phyloP scores from a whole-genome alignment of 2,113 vertebrate genomes.

The Pygoscelis adeliae region DNA sequence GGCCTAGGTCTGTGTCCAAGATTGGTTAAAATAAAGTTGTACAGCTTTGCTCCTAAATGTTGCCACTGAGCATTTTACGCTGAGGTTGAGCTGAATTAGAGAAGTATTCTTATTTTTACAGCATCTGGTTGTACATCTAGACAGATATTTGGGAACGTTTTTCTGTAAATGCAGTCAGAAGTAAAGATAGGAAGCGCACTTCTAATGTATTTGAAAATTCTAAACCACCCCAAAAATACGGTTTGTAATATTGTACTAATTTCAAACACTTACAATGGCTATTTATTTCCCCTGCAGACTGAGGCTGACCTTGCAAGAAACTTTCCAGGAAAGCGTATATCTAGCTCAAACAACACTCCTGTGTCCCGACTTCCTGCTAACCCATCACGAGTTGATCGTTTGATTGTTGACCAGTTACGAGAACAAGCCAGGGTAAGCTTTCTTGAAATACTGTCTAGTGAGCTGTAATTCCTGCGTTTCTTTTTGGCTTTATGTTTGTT shows the following conservation, averaged over 20 bases:
- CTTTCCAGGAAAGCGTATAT: constrained; percentile 51
- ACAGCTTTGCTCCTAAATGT: not conserved
- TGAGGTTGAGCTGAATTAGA: not conserved
- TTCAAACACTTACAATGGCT: accelerated
- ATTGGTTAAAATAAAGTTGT: not conserved
- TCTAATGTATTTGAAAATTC: accelerated
- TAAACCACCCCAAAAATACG: accelerated
- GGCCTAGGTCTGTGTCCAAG: not conserved
- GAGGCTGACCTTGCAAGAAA: constrained; percentile 70
- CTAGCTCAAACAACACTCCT: not conserved
- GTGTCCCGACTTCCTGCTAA: constrained; percentile 31
- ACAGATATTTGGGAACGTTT: accelerated
- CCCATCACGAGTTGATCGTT: constrained; percentile 68
- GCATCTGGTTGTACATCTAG: not conserved
- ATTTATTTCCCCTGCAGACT: not conserved
- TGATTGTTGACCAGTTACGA: constrained; percentile 57
- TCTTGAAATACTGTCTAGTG: not conserved
- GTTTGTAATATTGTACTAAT: accelerated
- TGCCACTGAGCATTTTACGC: not conserved
- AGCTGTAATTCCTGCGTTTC: accelerated
- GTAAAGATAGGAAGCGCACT: accelerated
- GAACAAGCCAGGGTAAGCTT: constrained; percentile 59
- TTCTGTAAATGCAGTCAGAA: accelerated
- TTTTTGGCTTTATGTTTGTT: accelerated
- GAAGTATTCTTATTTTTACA: not conserved